Evolutionary conservation across 2,113 vertebrate species (phyloP).

Genomic region (Noctilio leporinus): DNA sequence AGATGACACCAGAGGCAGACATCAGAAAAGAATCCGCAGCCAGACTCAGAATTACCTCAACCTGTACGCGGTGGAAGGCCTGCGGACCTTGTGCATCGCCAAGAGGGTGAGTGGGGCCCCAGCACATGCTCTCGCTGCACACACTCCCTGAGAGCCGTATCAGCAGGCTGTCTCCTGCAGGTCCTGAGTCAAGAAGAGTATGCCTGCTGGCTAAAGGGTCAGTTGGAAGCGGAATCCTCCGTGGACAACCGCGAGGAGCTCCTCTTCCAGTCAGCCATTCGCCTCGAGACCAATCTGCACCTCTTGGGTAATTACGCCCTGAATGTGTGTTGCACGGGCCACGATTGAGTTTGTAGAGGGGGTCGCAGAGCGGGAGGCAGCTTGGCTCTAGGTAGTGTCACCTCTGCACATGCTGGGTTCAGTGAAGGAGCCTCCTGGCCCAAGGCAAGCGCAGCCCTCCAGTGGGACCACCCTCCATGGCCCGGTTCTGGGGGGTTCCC

Average conservation of each 20-base stretch:
- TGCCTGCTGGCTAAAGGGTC: constrained; percentile 90
- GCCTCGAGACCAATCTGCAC: constrained; percentile 92
- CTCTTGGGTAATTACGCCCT: constrained; percentile 86
- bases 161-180: constrained; percentile 67
- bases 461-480: not conserved
- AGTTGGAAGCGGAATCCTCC: constrained; percentile 92
- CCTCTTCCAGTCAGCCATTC: constrained; percentile 91
- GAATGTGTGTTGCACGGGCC: fast-evolving
- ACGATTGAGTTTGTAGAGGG: not conserved
- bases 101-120: constrained; percentile 88
- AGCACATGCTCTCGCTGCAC: too few species aligned
- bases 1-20: constrained; percentile 88
- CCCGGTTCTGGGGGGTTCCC: fast-evolving
- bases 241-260: constrained; percentile 92
- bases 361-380: not conserved
- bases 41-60: constrained; percentile 96
- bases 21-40: constrained; percentile 89
- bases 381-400: not conserved
- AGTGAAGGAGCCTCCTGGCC: not conserved
- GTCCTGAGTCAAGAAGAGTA: constrained; percentile 94
- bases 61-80: constrained; percentile 91
- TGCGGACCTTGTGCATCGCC: constrained; percentile 96
- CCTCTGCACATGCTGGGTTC: not conserved
- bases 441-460: fast-evolving
- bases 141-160: too few species aligned